Conservation (phyloP, 2,797 vertebrate genomes). For the Melanogrammus aeglefinus region DNA sequence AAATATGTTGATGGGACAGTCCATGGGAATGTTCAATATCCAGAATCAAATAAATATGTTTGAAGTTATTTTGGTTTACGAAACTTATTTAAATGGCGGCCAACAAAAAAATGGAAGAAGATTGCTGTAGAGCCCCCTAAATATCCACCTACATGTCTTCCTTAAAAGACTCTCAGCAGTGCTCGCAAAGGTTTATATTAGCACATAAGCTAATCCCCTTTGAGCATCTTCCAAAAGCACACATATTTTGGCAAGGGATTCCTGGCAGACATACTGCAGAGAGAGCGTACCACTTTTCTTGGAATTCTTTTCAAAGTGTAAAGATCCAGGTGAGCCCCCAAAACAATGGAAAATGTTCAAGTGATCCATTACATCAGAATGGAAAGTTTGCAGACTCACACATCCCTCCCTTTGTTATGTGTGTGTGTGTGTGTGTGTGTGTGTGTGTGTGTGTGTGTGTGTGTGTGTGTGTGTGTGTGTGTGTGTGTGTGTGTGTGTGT, state of each 20-base stretch:
- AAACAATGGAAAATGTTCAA: slow-evolving; percentile 49
- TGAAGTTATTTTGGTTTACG: neutral
- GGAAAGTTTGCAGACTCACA: slow-evolving; percentile 48
- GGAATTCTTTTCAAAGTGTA: slow-evolving; percentile 41
- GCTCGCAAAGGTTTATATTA: slow-evolving; percentile 62
- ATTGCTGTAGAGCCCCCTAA: neutral
- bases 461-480: neutral
- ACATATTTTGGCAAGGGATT: slow-evolving; percentile 53
- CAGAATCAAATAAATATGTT: neutral
- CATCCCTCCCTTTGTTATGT: slow-evolving; percentile 23
- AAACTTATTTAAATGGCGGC: neutral
- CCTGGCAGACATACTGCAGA: slow-evolving; percentile 45
- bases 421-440: neutral
- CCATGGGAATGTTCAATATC: neutral
- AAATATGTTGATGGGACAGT: slow-evolving; percentile 35
- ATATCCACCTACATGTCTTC: slow-evolving; percentile 46
- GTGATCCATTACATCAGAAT: slow-evolving; percentile 54
- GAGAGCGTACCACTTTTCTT: slow-evolving; percentile 33
- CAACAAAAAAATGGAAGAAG: neutral
- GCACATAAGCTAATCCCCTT: slow-evolving; percentile 52
- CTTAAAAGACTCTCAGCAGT: slow-evolving; percentile 40
- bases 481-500: neutral
- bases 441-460: neutral
- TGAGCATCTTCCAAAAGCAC: slow-evolving; percentile 57
- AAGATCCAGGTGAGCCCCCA: slow-evolving; percentile 45